Evolutionary conservation across 1,140 invertebrate species (phyloP).

Genomic region (Anadara kagoshimensis): DNA sequence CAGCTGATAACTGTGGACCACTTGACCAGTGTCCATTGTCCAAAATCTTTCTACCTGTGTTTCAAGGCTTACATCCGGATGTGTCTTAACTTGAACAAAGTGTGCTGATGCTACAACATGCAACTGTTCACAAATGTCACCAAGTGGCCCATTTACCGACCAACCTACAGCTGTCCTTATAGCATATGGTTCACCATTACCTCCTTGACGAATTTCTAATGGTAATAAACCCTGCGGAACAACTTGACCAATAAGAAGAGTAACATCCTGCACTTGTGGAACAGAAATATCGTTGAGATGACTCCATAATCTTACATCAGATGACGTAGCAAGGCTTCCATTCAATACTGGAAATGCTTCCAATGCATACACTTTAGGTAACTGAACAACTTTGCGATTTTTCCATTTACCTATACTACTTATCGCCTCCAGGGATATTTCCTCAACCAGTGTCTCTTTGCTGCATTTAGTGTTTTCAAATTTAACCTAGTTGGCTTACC

Average conservation of each 20-base stretch:
- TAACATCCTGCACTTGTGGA: neutral
- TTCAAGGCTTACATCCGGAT: neutral
- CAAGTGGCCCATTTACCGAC: constrained; percentile 14
- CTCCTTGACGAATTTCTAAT: constrained; percentile 18
- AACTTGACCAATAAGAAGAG: constrained; percentile 3
- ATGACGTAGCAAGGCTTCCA: neutral
- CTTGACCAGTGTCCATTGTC: neutral
- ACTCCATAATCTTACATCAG: neutral
- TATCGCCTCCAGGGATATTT: neutral
- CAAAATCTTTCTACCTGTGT: neutral
- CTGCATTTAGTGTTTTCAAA: constrained; percentile 1
- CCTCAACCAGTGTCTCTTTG: neutral
- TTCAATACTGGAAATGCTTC: neutral
- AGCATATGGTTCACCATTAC: constrained; percentile 14
- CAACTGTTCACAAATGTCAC: neutral
- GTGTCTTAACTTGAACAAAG: neutral
- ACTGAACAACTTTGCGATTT: neutral
- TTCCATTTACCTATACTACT: neutral
- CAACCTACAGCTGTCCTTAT: constrained; percentile 14
- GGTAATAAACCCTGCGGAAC: neutral
- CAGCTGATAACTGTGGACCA: neutral
- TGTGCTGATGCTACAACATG: too few relatives aligned
- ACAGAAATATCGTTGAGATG: constrained; percentile 1
- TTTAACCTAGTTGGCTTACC: constrained; percentile 3
- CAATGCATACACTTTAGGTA: constrained; percentile 5